Conservation (phyloP, 2,113 vertebrate species). For the Myrmecophaga tridactyla region DNA sequence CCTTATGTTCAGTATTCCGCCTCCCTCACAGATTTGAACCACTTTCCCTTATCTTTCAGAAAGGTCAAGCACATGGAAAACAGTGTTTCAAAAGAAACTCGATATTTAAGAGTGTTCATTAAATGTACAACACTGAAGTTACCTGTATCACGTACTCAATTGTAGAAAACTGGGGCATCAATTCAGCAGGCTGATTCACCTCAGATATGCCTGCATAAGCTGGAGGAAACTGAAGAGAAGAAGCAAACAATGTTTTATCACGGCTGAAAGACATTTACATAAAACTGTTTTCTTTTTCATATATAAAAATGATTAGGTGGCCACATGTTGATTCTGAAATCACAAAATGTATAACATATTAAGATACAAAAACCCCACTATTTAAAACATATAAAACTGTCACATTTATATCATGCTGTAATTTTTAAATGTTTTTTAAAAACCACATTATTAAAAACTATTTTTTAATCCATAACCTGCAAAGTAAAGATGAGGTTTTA, state of each 20-base stretch:
- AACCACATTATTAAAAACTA: background rate
- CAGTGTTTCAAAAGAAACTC: constrained; percentile 2
- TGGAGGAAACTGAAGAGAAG: constrained; percentile 91
- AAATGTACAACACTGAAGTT: constrained; percentile 58
- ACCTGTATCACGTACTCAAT: constrained; percentile 99
- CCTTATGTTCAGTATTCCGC: background rate
- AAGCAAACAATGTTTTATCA: constrained; percentile 51
- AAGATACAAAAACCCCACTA: constrained; percentile 1
- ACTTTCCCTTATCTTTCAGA: background rate
- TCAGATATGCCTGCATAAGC: constrained; percentile 97
- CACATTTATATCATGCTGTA: background rate
- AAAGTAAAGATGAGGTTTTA: background rate
- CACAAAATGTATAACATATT: background rate
- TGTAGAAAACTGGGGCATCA: constrained; percentile 98
- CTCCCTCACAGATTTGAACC: background rate
- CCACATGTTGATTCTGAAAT: background rate
- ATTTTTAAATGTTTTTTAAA: background rate
- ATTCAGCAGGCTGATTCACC: constrained; percentile 95
- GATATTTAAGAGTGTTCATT: background rate
- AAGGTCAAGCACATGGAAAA: background rate
- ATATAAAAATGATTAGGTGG: background rate
- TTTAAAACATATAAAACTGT: background rate
- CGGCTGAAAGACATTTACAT: background rate
- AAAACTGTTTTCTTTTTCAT: background rate
- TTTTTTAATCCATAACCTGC: background rate